Evolutionary conservation across 2,888 invertebrate genomes (phyloP), one percentile per base, ranked within the genome.

Genomic region (Chymomyza amoena): DNA sequence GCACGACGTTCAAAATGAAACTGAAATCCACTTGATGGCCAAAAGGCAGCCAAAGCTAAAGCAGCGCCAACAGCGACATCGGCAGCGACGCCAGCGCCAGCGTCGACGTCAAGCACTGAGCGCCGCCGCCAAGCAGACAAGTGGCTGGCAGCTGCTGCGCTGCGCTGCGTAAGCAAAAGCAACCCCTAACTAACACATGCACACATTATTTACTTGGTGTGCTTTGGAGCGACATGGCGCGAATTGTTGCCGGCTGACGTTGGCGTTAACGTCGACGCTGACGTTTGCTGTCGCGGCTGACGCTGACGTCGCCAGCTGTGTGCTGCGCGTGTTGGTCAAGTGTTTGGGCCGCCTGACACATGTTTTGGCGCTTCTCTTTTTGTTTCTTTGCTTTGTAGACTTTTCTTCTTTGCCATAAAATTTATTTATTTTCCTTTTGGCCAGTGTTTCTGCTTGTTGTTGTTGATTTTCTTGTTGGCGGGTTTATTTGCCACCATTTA

Each of bases 1-100:
- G 87, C 87, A 89, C 90, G 89, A 88, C 89, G 90, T 90, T 88
- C 88, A 82, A 89, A 90, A 82, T 90, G 88, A 89, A 90, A 90
- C 90, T 90, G 87, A 90, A 90, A 84, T 84, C 84, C 82, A 81
- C 81, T 83, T 81, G 86, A 82, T 82, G 87, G 68, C 77, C 75
- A 75, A 74, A 78, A 78, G 74, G 75, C 64, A 68, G 75, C 66
- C 64, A 75, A 60, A 70, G 70, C 64, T 75, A 74, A 74, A 59
- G 64, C 28, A 61, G 57, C 73, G 69, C 73, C 76, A 57, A 69
- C 71, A 61, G 25, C 69, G 69, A n/a, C 61, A 71, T 59, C 66
- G 45, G 39, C 72, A 9, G n/a, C 66, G 36, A 7, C 56, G 28
- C 20, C 65, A 60, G 18, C 66, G 56, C 20, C 64, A 54, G 63